phyloP scores from a whole-genome alignment of 2,888 invertebrate genomes.

The Erannis defoliaria region DNA sequence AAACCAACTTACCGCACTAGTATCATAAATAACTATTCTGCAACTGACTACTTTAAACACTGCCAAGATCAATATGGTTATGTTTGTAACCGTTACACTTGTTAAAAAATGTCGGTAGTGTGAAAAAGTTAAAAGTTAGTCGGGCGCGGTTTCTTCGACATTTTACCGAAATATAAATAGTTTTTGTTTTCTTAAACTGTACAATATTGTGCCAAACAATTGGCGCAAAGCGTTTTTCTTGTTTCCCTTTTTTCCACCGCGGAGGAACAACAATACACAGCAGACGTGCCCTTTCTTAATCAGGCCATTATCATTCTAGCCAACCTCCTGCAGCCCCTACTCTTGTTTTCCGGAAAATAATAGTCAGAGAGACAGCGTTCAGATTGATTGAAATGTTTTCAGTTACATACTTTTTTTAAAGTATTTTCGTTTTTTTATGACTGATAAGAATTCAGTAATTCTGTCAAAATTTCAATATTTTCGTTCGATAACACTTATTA shows the following conservation, averaged over 20 bases:
- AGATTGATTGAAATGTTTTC: too few species aligned
- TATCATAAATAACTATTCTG: too few species aligned
- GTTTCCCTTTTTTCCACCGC: conserved; percentile 51
- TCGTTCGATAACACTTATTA: too few species aligned
- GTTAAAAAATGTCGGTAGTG: too few species aligned
- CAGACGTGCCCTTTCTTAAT: conserved; percentile 76
- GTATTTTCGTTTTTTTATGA: neutral
- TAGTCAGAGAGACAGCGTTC: conserved; percentile 14
- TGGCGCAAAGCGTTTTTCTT: conserved; percentile 43
- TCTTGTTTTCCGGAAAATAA: conserved; percentile 30
- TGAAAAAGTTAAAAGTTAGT: too few species aligned
- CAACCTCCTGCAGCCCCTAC: conserved; percentile 56
- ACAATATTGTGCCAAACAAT: conserved; percentile 41
- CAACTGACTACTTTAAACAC: too few species aligned
- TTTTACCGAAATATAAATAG: neutral
- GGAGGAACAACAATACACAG: conserved; percentile 55
- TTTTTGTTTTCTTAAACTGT: conserved; percentile 23
- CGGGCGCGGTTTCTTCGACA: neutral
- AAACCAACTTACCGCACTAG: too few species aligned
- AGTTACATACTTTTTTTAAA: neutral
- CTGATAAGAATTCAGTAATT: neutral
- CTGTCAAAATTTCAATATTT: too few species aligned
- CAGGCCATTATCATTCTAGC: conserved; percentile 76
- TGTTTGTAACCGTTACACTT: too few species aligned
- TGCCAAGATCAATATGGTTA: too few species aligned